A percentile compares a stretch with the other conserved stretches of the same genome.
Conservation (phyloP, 2,888 invertebrate species). For the Caenorhabditis sp. region DNA sequence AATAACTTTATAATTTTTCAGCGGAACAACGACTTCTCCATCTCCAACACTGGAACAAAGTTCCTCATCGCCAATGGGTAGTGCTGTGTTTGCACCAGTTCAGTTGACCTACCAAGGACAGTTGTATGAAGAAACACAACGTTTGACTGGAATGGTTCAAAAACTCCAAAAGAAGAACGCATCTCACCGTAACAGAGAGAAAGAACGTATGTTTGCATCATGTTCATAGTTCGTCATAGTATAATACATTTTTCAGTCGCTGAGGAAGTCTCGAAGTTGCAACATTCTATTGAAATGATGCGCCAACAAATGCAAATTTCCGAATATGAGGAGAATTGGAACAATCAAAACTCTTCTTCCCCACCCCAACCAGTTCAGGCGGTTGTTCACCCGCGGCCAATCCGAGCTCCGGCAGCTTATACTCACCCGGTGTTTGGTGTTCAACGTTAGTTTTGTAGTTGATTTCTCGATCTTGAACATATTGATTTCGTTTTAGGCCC, state of each 20-base stretch:
- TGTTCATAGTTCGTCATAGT: background rate
- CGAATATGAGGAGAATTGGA: background rate
- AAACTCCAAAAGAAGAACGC: background rate
- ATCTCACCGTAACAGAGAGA: background rate
- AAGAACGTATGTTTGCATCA: background rate
- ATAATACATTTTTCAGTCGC: background rate
- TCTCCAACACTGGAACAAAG: slow-evolving; percentile 1
- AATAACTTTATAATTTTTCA: slow-evolving; percentile 2
- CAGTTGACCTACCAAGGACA: background rate
- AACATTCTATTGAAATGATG: background rate
- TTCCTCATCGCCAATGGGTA: slow-evolving; percentile 8
- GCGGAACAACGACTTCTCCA: slow-evolving; percentile 7
- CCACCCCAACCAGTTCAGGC: background rate
- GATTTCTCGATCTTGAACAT: background rate
- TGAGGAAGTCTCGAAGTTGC: background rate
- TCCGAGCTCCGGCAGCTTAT: background rate
- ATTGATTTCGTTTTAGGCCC: background rate
- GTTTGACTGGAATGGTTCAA: background rate
- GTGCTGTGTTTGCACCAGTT: background rate
- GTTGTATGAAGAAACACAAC: slow-evolving; percentile 5
- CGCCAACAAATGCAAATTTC: background rate
- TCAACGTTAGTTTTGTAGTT: slow-evolving; percentile 6
- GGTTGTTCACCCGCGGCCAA: slow-evolving; percentile 6
- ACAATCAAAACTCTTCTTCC: too few species aligned
- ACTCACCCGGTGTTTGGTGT: slow-evolving; percentile 23